Evolutionary conservation across 2,113 vertebrate species (phyloP).

Genomic region (Periophthalmus modestus): DNA sequence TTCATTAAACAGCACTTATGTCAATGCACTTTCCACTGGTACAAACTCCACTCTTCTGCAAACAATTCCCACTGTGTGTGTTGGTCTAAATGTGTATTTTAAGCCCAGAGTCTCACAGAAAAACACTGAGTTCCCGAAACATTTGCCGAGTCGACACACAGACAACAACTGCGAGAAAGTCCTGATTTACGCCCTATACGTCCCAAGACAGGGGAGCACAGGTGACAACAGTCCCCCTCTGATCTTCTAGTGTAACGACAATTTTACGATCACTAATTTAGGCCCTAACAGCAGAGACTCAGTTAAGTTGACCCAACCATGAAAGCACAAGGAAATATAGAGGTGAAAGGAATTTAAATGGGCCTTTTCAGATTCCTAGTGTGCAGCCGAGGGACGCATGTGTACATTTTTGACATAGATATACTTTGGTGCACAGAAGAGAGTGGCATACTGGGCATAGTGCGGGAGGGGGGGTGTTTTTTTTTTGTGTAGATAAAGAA

Average conservation of each 20-base stretch:
- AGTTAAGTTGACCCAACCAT: conserved; percentile 36
- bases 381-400: conserved; percentile 1
- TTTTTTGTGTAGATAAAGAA: conserved; percentile 5
- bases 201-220: conserved; percentile 49
- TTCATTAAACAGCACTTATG: background rate
- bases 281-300: conserved; percentile 50
- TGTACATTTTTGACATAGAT: background rate
- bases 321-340: conserved; percentile 45
- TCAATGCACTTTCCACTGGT: background rate
- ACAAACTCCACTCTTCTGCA: background rate
- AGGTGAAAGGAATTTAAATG: conserved; percentile 27
- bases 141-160: conserved; percentile 22
- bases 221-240: conserved; percentile 62
- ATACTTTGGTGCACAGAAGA: conserved; percentile 1
- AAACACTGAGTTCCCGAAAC: background rate
- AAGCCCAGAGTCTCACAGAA: background rate
- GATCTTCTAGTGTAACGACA: conserved; percentile 54
- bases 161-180: conserved; percentile 16
- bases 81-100: background rate
- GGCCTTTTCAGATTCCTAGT: conserved; percentile 14
- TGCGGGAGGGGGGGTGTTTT: background rate
- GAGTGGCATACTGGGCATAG: background rate
- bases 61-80: background rate
- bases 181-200: conserved; percentile 39
- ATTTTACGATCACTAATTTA: conserved; percentile 66